A percentile compares a stretch with the other conserved stretches of the same genome.
phyloP scores from a whole-genome alignment of 92 coral and sea anemone genomes.

The Porites evermanni region DNA sequence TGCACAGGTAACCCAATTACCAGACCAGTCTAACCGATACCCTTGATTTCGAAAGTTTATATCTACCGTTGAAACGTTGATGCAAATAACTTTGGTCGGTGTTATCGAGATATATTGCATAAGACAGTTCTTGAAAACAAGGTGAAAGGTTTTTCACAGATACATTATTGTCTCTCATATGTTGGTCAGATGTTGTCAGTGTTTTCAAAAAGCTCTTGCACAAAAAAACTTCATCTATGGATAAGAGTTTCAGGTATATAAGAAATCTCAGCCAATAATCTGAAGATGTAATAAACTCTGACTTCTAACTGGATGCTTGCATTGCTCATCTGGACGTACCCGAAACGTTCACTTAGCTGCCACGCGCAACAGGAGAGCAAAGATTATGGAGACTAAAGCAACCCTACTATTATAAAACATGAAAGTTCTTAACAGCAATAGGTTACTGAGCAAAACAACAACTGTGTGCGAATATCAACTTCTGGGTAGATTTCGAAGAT shows the following conservation, averaged over 20 bases:
- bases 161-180: not conserved
- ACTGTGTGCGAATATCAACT: no score
- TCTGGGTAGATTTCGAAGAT: no score
- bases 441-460: no score
- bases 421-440: no score
- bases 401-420: no score
- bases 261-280: not conserved
- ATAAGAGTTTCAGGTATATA: not conserved
- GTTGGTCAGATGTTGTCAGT: not conserved
- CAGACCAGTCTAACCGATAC: no score
- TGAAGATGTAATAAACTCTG: constrained; percentile 3
- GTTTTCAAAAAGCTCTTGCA: not conserved
- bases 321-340: not conserved
- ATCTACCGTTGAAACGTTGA: not conserved
- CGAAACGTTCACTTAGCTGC: no score
- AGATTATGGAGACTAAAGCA: no score
- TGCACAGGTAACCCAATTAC: not conserved
- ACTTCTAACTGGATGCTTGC: not conserved
- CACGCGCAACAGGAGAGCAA: no score
- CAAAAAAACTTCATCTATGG: not conserved
- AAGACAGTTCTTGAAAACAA: not conserved
- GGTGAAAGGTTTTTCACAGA: not conserved
- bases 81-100: not conserved
- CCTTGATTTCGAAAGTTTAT: no score
- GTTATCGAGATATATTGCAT: not conserved